Evolutionary conservation across 2,113 vertebrate genomes (phyloP).

Genomic region (Marmota monax): DNA sequence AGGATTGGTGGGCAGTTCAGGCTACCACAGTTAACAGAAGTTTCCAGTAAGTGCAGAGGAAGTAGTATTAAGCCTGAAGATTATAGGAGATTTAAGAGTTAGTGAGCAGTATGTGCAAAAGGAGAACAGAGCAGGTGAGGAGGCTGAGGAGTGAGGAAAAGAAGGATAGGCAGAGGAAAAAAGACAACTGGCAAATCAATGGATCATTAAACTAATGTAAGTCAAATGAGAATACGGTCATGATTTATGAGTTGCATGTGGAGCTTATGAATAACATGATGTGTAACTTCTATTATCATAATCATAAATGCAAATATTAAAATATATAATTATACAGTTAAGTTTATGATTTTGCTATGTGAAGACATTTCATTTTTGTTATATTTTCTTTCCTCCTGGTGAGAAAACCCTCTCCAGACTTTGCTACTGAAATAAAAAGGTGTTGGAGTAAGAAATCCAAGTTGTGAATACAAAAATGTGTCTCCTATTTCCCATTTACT

Average conservation of each 20-base stretch:
- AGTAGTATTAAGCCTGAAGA: neutral
- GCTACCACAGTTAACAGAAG: neutral
- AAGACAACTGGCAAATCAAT: neutral
- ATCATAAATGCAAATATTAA: neutral
- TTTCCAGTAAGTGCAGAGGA: neutral
- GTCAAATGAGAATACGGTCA: neutral
- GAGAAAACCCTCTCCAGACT: conserved; percentile 8
- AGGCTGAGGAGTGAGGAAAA: neutral
- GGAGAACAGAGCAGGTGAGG: neutral
- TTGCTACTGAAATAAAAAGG: conserved; percentile 16
- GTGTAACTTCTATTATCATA: neutral
- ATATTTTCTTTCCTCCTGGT: conserved; percentile 10
- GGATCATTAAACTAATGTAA: neutral
- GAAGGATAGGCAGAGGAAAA: neutral
- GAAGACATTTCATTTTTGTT: neutral
- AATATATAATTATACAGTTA: neutral
- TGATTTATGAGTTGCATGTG: neutral
- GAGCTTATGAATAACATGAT: neutral
- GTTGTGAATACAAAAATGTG: conserved; percentile 53
- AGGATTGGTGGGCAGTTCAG: neutral
- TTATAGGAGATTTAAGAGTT: neutral
- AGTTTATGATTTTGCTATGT: conserved; percentile 15
- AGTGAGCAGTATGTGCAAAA: neutral
- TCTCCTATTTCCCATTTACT: conserved; percentile 32
- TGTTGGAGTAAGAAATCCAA: conserved; percentile 19